A percentile compares a stretch with the other conserved stretches of the same genome.
These are phyloP conservation scores for Lottia gigantea DNA, from an alignment of 2,888 invertebrate species.

Conservation along the genomic window DNA sequence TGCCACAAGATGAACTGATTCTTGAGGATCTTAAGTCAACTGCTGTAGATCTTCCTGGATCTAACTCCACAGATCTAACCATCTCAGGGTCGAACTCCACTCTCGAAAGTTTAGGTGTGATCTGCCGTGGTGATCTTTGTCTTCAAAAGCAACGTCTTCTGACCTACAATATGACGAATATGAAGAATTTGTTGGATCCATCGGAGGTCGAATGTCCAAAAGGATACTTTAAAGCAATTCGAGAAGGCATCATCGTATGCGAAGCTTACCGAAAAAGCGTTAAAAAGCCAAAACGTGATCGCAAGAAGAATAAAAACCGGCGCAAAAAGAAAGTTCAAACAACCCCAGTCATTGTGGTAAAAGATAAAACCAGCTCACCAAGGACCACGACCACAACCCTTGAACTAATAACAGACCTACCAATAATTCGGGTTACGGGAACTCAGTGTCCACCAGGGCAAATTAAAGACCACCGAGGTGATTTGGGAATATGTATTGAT, in stretches of 20 bases:
- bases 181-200: constrained; percentile 2
- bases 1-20: not conserved
- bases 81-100: constrained; percentile 1
- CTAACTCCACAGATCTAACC: not conserved
- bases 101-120: constrained; percentile 3
- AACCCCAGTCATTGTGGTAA: not conserved
- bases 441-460: not conserved
- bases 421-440: not conserved
- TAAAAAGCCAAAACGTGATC: not conserved
- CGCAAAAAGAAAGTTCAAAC: not conserved
- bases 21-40: not conserved
- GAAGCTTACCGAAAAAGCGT: constrained; percentile 15
- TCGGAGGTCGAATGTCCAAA: constrained; percentile 13
- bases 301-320: constrained; percentile 7
- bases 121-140: constrained; percentile 21
- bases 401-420: not conserved
- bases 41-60: not conserved
- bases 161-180: not conserved
- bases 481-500: not conserved
- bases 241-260: constrained; percentile 16
- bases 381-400: not conserved
- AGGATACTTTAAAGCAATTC: constrained; percentile 14
- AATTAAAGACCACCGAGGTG: not conserved
- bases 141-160: constrained; percentile 16
- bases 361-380: not conserved